Conservation (phyloP, 2,797 vertebrate species). For the Siniperca scherzeri region DNA sequence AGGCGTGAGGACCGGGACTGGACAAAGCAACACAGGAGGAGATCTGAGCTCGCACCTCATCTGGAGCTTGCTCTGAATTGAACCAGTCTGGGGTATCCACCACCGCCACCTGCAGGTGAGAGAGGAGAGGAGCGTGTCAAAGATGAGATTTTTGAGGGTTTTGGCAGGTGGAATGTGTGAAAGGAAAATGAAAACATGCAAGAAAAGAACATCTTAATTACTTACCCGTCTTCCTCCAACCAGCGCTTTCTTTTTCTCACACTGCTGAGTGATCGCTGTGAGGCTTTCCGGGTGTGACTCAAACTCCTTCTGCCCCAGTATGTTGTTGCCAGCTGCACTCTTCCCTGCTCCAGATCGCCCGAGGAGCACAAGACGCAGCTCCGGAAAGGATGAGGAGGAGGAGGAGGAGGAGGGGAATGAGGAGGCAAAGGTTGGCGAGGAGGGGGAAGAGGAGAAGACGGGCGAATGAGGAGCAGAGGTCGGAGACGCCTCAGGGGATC, state of each 20-base stretch:
- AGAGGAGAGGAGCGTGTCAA: conserved; percentile 5
- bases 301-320: conserved; percentile 80
- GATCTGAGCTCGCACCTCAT: conserved; percentile 80
- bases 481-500: conserved; percentile 51
- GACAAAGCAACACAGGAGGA: conserved; percentile 81
- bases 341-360: conserved; percentile 84
- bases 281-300: conserved; percentile 56
- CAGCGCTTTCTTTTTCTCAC: conserved; percentile 78
- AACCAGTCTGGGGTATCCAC: conserved; percentile 88
- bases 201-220: neutral
- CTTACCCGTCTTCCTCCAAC: conserved; percentile 73
- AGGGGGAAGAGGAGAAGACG: conserved; percentile 29
- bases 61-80: conserved; percentile 71
- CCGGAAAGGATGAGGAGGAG: conserved; percentile 45
- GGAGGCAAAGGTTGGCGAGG: conserved; percentile 26
- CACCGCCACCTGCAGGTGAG: conserved; percentile 78
- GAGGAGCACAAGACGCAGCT: conserved; percentile 84
- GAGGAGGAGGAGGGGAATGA: neutral
- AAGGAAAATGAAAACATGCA: neutral
- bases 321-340: conserved; percentile 80
- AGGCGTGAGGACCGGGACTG: conserved; percentile 85
- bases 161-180: neutral
- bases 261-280: conserved; percentile 68
- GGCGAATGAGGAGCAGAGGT: conserved; percentile 28
- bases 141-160: neutral